phyloP scores from a whole-genome alignment of 2,797 vertebrate species.

The Galaxias olidus region DNA sequence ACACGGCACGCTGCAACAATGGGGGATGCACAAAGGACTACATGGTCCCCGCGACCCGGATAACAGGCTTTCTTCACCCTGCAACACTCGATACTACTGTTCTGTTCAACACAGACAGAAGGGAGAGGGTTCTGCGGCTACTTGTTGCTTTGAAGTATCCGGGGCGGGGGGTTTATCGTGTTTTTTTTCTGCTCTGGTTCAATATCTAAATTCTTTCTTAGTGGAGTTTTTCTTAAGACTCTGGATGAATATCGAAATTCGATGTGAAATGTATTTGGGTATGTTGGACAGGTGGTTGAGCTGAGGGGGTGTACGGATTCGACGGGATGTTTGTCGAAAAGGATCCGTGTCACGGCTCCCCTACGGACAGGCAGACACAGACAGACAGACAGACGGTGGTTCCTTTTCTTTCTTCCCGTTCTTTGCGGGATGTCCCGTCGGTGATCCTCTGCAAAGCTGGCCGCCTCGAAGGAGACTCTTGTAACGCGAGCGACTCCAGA shows the following conservation, averaged over 20 bases:
- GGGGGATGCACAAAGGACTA: constrained; percentile 66
- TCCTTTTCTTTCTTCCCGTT: constrained; percentile 30
- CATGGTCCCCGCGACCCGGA: constrained; percentile 51
- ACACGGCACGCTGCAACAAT: constrained; percentile 62
- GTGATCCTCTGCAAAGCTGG: not conserved
- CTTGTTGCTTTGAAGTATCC: too few relatives aligned
- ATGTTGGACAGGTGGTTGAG: too few relatives aligned
- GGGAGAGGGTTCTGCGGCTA: too few relatives aligned
- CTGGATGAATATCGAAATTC: too few relatives aligned
- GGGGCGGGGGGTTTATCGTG: too few relatives aligned
- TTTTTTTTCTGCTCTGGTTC: too few relatives aligned
- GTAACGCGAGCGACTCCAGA: constrained; percentile 52
- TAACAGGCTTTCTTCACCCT: constrained; percentile 50
- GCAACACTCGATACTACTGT: not conserved
- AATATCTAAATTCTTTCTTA: too few relatives aligned
- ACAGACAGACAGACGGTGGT: constrained; percentile 9
- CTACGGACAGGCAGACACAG: constrained; percentile 1
- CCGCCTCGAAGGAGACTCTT: constrained; percentile 40
- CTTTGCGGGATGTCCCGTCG: too few relatives aligned
- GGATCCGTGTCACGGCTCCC: not conserved
- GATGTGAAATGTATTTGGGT: too few relatives aligned
- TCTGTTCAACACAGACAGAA: too few relatives aligned
- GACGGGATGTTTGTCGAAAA: constrained; percentile 45
- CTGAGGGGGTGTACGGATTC: too few relatives aligned
- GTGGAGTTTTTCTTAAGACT: too few relatives aligned